A percentile compares a stretch with the other conserved stretches of the same genome.
Evolutionary conservation across 2,797 vertebrate genomes (phyloP).

Genomic region (Tapera naevia): DNA sequence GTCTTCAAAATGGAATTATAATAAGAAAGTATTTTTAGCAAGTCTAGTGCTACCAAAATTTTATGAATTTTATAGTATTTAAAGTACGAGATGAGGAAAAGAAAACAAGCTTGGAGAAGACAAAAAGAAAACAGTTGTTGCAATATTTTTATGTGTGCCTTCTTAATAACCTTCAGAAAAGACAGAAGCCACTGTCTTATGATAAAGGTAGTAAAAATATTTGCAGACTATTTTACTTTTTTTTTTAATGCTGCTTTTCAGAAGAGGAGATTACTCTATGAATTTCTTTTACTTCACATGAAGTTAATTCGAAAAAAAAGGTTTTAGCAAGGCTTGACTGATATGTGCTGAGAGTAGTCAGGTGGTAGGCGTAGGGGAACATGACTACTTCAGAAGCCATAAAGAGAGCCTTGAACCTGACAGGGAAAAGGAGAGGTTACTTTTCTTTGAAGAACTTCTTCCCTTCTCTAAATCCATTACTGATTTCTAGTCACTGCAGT

Average conservation of each 20-base stretch:
- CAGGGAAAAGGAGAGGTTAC: neutral
- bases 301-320: neutral
- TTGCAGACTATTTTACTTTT: neutral
- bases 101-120: neutral
- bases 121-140: neutral
- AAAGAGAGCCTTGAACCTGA: neutral
- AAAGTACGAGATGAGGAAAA: neutral
- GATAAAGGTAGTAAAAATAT: neutral
- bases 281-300: neutral
- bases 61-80: neutral
- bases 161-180: neutral
- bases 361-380: neutral
- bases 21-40: neutral
- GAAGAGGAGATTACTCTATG: neutral
- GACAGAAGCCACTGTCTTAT: neutral
- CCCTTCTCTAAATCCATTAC: neutral
- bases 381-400: neutral
- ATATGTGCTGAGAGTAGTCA: neutral
- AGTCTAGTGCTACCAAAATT: neutral
- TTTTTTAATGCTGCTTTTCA: neutral
- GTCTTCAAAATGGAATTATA: conserved; percentile 50
- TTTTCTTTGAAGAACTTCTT: neutral
- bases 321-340: neutral
- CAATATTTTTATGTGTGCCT: neutral
- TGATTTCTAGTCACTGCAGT: neutral